These are phyloP conservation scores for Penaeus indicus DNA, from an alignment of 1,140 invertebrate genomes.

Conservation along the genomic window DNA sequence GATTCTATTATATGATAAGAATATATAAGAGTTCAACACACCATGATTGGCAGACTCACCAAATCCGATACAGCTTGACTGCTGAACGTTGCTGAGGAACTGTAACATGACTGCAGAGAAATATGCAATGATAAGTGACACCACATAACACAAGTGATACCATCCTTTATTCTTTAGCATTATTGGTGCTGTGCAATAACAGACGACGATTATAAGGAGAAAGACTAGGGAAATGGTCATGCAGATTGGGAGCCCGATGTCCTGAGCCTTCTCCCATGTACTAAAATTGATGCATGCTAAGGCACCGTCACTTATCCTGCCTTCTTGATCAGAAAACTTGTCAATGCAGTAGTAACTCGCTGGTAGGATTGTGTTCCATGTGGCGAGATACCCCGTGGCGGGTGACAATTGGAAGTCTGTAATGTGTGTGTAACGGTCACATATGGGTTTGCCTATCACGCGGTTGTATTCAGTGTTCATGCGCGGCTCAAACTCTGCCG, in stretches of 20 bases:
- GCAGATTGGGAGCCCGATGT: neutral
- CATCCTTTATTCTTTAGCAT: neutral
- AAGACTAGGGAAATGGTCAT: constrained; percentile 17
- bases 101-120: neutral
- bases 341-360: constrained; percentile 40
- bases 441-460: neutral
- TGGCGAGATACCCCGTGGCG: neutral
- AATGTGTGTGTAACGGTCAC: neutral
- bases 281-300: neutral
- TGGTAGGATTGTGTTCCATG: neutral
- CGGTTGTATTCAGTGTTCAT: neutral
- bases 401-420: neutral
- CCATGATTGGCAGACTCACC: constrained; percentile 46
- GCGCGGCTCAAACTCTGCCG: neutral
- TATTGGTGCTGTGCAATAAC: constrained; percentile 27
- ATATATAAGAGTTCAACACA: neutral
- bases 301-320: neutral
- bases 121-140: constrained; percentile 39
- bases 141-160: constrained; percentile 37
- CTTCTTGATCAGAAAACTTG: neutral
- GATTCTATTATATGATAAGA: too few species aligned
- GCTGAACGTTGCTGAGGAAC: neutral
- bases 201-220: constrained; percentile 5
- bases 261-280: neutral
- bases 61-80: neutral